Evolutionary conservation across 2,888 invertebrate genomes (phyloP).

Genomic region (Pasiphila rectangulata): DNA sequence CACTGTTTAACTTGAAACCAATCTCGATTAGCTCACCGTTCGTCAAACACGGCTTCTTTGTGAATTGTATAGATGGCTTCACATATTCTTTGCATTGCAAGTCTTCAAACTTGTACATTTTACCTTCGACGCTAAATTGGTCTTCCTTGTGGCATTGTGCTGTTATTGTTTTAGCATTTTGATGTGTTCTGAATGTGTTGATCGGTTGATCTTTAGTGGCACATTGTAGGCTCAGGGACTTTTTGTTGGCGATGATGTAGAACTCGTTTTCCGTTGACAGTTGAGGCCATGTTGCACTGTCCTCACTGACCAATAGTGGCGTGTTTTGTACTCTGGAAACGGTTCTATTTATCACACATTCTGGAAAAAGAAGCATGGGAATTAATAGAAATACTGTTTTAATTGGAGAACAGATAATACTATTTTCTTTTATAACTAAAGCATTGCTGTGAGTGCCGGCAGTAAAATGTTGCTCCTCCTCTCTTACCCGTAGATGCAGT

Average conservation of each 20-base stretch:
- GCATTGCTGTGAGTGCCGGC: no score
- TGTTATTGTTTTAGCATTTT: slow-evolving; percentile 12
- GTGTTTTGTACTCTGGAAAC: slow-evolving; percentile 5
- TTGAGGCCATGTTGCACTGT: slow-evolving; percentile 1
- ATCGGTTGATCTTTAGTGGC: slow-evolving; percentile 9
- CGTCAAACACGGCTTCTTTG: slow-evolving; percentile 10
- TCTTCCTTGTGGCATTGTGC: slow-evolving; percentile 28
- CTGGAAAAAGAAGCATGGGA: no score
- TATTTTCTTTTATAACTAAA: no score
- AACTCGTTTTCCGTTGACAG: neutral
- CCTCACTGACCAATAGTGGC: slow-evolving; percentile 9
- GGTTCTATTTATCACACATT: slow-evolving; percentile 18
- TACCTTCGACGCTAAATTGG: slow-evolving; percentile 21
- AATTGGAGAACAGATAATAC: no score
- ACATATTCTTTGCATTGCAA: slow-evolving; percentile 22
- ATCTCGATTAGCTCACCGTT: slow-evolving; percentile 16
- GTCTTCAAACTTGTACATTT: slow-evolving; percentile 20
- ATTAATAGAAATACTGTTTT: no score
- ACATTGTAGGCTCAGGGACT: slow-evolving; percentile 21
- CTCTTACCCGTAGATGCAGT: no score
- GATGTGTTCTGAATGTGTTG: slow-evolving; percentile 21
- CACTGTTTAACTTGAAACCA: slow-evolving; percentile 17
- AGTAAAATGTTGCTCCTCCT: no score
- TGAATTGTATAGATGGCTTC: slow-evolving; percentile 6
- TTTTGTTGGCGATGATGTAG: slow-evolving; percentile 4